Conservation (phyloP, 2,113 vertebrate species). For the Hystrix brachyura region DNA sequence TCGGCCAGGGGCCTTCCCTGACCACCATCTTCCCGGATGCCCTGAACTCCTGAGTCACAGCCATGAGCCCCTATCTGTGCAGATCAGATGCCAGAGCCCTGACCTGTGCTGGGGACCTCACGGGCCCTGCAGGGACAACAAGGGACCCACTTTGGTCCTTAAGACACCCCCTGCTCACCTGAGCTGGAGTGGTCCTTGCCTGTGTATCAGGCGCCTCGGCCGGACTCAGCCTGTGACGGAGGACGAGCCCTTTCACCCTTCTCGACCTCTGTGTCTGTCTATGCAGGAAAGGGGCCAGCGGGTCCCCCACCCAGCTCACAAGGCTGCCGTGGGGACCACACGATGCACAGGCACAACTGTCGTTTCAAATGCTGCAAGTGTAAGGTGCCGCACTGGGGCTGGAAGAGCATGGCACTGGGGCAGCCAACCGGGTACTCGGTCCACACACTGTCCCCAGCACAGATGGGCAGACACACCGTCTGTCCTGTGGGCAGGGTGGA, state of each 20-base stretch:
- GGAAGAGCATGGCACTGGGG: neutral
- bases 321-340: neutral
- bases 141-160: neutral
- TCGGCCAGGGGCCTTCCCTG: neutral
- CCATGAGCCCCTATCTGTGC: neutral
- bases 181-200: neutral
- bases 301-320: neutral
- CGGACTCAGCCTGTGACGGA: neutral
- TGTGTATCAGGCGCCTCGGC: neutral
- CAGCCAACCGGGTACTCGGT: neutral
- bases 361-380: neutral
- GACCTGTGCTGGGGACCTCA: neutral
- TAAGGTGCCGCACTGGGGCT: neutral
- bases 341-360: neutral
- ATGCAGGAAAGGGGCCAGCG: too few relatives aligned
- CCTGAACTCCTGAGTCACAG: neutral
- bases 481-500: neutral
- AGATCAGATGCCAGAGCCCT: neutral
- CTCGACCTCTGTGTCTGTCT: neutral
- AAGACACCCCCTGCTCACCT: neutral
- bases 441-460: neutral
- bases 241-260: neutral
- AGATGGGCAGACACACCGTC: neutral
- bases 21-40: neutral
- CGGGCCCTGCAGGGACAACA: neutral